These are phyloP conservation scores for Sylvilagus floridanus DNA, from an alignment of 2,797 vertebrate genomes.

Conservation along the genomic window DNA sequence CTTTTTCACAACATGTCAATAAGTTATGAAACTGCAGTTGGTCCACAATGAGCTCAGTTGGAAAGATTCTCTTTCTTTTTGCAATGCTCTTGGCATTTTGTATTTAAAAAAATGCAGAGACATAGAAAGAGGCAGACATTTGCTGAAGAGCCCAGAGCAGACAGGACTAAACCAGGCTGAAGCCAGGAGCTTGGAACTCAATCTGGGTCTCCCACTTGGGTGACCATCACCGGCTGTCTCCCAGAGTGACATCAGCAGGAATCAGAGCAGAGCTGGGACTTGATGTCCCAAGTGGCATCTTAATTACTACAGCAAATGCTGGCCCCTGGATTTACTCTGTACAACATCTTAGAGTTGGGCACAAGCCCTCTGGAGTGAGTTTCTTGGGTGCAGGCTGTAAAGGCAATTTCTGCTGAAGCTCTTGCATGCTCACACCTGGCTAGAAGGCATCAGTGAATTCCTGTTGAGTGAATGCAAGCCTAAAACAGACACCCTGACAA, in stretches of 20 bases:
- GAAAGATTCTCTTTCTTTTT: background rate
- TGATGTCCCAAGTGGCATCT: no score
- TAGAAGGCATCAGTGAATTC: background rate
- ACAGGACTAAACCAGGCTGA: no score
- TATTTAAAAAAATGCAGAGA: no score
- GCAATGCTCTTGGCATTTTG: background rate
- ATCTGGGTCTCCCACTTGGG: no score
- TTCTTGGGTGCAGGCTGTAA: background rate
- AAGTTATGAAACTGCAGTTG: background rate
- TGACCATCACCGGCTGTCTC: no score
- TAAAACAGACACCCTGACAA: background rate
- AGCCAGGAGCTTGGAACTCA: no score
- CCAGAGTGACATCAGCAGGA: no score
- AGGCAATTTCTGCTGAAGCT: background rate
- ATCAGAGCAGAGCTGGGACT: no score
- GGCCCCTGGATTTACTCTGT: background rate
- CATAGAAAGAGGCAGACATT: no score
- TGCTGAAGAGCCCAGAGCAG: no score
- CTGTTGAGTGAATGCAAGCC: background rate
- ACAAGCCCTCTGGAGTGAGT: background rate
- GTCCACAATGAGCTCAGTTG: background rate
- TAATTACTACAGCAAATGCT: no score
- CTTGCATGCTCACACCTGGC: background rate
- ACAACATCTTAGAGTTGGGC: rapidly evolving
- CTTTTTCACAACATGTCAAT: background rate